Evolutionary conservation across 23 tunicate species (phyloP).

Genomic region (Halocynthia aurantium): DNA sequence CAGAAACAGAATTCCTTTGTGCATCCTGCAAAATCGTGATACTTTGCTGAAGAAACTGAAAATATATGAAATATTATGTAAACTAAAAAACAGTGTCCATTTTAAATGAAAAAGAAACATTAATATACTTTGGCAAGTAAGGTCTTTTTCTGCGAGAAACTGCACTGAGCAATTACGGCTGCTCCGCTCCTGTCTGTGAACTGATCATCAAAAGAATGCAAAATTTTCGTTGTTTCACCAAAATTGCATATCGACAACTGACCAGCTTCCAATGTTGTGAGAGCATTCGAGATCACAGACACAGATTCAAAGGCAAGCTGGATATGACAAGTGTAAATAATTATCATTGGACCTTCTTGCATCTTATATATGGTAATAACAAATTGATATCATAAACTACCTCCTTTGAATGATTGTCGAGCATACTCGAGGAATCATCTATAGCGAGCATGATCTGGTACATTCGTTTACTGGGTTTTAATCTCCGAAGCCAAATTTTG

Average conservation of each 20-base stretch:
- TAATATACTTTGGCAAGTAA: conserved; percentile 51
- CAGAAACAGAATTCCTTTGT: conserved; percentile 22
- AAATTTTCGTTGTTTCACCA: conserved; percentile 58
- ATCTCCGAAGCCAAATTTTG: conserved; percentile 92
- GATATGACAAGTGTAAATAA: not conserved
- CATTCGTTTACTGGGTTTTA: conserved; percentile 81
- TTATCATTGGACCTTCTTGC: too few species aligned
- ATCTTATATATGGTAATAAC: too few species aligned
- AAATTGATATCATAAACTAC: conserved; percentile 1
- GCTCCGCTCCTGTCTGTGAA: conserved; percentile 84
- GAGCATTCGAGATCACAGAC: conserved; percentile 79
- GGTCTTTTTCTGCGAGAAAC: conserved; percentile 78
- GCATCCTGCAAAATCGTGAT: conserved; percentile 50
- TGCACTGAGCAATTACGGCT: conserved; percentile 46
- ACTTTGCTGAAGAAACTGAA: conserved; percentile 15
- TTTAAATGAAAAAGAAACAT: not conserved
- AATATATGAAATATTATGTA: not conserved
- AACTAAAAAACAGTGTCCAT: not conserved
- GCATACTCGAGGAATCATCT: conserved; percentile 91
- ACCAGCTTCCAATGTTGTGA: conserved; percentile 80
- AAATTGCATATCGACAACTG: conserved; percentile 73
- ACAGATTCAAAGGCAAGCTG: conserved; percentile 95
- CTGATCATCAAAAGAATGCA: conserved; percentile 71
- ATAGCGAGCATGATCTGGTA: conserved; percentile 93
- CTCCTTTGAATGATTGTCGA: conserved; percentile 92